Percentiles rank a stretch among this genome's conserved stretches.
phyloP scores from a whole-genome alignment of 2,113 vertebrate genomes.

The Phasianus colchicus region DNA sequence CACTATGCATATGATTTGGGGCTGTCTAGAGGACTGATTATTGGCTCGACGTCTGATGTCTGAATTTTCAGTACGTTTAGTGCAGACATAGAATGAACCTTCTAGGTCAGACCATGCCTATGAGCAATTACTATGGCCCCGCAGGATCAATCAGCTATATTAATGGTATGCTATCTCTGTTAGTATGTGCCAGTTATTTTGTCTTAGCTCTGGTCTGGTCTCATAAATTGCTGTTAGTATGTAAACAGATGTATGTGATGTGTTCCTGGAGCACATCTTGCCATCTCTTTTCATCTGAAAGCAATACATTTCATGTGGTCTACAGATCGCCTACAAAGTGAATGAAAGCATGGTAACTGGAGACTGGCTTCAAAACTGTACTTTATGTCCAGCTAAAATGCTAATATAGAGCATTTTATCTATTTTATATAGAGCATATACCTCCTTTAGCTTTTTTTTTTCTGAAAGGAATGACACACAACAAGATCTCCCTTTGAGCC shows the following conservation, averaged over 20 bases:
- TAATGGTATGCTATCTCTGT: neutral
- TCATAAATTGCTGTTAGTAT: neutral
- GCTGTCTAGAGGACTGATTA: neutral
- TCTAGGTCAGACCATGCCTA: neutral
- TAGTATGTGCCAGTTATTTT: neutral
- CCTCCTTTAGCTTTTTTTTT: neutral
- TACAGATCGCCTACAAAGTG: neutral
- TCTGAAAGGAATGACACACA: neutral
- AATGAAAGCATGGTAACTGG: neutral
- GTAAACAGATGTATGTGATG: neutral
- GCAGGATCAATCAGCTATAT: neutral
- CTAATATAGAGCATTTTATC: neutral
- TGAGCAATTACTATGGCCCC: neutral
- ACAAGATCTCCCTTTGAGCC: neutral
- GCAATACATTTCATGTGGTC: neutral
- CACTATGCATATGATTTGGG: neutral
- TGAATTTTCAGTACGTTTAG: neutral
- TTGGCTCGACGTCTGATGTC: neutral
- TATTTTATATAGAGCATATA: neutral
- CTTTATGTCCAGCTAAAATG: neutral
- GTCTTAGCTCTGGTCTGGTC: neutral
- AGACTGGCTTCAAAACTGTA: rapidly evolving
- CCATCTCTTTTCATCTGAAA: neutral
- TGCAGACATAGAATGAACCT: neutral
- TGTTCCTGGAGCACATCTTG: neutral